A percentile compares a stretch with the other conserved stretches of the same genome.
Conservation (phyloP, 37 sponge, comb jelly and placozoan species). For the Chondrilla cf. caribensis region DNA sequence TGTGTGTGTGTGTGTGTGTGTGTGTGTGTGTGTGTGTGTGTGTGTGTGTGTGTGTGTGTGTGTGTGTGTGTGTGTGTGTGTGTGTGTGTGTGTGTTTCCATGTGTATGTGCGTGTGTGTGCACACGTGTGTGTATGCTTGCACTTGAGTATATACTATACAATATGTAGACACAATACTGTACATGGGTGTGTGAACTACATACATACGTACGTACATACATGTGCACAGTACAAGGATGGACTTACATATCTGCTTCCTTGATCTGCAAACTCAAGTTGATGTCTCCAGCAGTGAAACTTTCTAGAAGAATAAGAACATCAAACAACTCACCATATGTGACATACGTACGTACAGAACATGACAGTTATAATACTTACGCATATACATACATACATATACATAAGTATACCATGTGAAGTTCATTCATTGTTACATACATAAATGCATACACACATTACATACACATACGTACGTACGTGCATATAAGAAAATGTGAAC, state of each 20-base stretch:
- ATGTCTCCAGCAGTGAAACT: slow-evolving; percentile 27
- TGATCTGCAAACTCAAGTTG: slow-evolving; percentile 68
- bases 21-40: too few relatives aligned
- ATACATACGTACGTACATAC: not conserved
- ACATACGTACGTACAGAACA: not conserved
- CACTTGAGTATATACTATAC: not conserved
- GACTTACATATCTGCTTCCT: slow-evolving; percentile 61
- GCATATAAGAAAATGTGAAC: too few relatives aligned
- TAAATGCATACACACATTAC: too few relatives aligned
- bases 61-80: too few relatives aligned
- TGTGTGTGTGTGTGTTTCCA: too few relatives aligned
- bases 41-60: too few relatives aligned
- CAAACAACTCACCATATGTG: not conserved
- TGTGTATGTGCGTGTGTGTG: too few relatives aligned
- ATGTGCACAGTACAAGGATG: not conserved
- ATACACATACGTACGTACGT: slow-evolving; percentile 3
- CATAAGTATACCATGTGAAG: not conserved
- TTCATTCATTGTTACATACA: too few relatives aligned
- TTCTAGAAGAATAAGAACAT: not conserved
- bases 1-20: too few relatives aligned
- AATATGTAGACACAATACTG: not conserved
- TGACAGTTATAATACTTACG: not conserved
- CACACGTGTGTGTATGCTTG: too few relatives aligned
- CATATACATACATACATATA: not conserved
- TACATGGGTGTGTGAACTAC: not conserved